Percentiles rank a stretch among this genome's conserved stretches.
Conservation (phyloP, 2,888 invertebrate genomes). For the Rugalucina vietnamica region DNA sequence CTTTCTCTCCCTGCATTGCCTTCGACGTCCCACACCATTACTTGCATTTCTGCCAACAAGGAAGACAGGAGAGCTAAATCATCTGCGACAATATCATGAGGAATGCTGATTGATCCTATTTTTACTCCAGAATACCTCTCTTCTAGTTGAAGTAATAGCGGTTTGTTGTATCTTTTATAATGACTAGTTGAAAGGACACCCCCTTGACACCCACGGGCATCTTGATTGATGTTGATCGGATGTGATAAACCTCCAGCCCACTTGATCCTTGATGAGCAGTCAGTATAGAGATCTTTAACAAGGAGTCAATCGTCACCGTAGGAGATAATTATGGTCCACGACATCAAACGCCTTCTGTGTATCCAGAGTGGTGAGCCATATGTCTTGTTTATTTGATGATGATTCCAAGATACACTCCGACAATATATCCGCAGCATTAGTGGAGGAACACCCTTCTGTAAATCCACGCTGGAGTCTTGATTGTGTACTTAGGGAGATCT, state of each 20-base stretch:
- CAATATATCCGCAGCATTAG: constrained; percentile 5
- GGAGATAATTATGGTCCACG: constrained; percentile 1
- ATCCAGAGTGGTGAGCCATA: background rate
- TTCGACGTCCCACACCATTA: background rate
- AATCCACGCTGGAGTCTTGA: constrained; percentile 23
- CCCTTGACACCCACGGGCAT: background rate
- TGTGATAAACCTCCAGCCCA: no score
- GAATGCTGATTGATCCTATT: background rate
- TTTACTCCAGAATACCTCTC: background rate
- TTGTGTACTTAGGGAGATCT: background rate
- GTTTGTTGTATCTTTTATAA: constrained; percentile 2
- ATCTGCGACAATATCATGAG: no score
- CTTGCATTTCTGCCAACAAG: background rate
- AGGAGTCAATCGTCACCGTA: no score
- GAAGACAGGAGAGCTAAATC: background rate
- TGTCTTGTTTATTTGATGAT: background rate
- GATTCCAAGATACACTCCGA: constrained; percentile 19
- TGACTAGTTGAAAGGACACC: background rate
- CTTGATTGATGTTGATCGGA: no score
- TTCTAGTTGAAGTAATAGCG: background rate
- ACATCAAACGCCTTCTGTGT: constrained; percentile 20
- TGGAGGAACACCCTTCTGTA: constrained; percentile 9
- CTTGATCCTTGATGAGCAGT: no score
- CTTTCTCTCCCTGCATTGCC: background rate
- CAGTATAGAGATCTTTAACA: no score